phyloP scores from a whole-genome alignment of 2,113 vertebrate genomes.

The Riparia riparia region DNA sequence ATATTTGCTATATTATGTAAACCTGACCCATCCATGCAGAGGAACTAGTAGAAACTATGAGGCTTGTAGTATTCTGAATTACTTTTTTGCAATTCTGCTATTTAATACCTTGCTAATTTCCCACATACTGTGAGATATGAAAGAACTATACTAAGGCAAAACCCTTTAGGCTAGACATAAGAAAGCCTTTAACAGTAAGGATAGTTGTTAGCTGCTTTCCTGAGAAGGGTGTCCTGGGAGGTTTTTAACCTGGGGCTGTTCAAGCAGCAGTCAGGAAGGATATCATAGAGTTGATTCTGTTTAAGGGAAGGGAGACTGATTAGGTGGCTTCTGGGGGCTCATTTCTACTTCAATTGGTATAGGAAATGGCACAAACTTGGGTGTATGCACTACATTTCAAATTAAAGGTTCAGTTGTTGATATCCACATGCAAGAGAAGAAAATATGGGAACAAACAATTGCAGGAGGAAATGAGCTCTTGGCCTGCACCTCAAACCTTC shows the following conservation, averaged over 20 bases:
- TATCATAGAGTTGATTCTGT: background rate
- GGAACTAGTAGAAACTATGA: background rate
- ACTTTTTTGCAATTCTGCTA: background rate
- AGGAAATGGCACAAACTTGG: background rate
- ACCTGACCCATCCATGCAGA: background rate
- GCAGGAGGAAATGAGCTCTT: background rate
- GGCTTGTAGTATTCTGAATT: background rate
- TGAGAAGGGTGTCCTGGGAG: background rate
- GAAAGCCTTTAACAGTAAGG: background rate
- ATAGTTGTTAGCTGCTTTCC: background rate
- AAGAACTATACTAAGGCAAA: background rate
- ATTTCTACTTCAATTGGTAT: background rate
- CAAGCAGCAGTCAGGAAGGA: background rate
- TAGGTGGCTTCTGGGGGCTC: background rate
- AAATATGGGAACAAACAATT: background rate
- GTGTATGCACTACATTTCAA: background rate
- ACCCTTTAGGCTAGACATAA: background rate
- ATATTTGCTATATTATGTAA: background rate
- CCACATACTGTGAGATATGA: background rate
- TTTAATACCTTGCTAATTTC: background rate
- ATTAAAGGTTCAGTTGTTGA: background rate
- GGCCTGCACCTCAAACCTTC: background rate
- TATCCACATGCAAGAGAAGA: background rate
- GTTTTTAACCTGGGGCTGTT: background rate
- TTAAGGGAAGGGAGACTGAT: background rate